Base-by-base conservation (phyloP, 2,113 vertebrate species). In the Saguinus midas region DNA sequence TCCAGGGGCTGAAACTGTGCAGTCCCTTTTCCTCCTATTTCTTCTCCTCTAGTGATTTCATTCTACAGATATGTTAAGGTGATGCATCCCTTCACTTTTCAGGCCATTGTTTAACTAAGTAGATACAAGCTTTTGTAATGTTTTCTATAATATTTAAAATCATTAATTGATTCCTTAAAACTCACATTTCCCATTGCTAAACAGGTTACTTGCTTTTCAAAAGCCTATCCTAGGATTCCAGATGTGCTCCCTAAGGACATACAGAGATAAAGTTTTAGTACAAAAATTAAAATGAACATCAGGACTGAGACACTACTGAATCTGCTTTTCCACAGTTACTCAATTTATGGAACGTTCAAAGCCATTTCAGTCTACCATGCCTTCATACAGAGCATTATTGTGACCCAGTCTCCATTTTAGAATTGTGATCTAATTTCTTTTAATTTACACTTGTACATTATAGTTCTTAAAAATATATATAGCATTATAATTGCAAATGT, bases 11-110 rank as follows among this genome's bases (percentile, higher is more conserved):
- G 6, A 23, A 25, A 13, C 13, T 5, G 3, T 8, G 43, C 1
- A 11, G 6, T 20, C 23, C 18, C 55, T 9, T 57, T 17, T 18
- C 3, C 8, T 20, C 52, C 55, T 20, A 0, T 12, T 40, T 45
- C 50, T 70, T 40, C n/a, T 55, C 68, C 14, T 78, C 35, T 8
- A 21, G 35, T 48, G 55, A 13, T 58, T 48, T 40, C 29, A 2
- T 29, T 32, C 35, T 50, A 2, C 0, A 6, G 18, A 4, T 29
- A 0, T 6, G 12, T 27, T 1, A 11, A 37, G 32, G 91, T 1
- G 1, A 18, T 3, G 0, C 0, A 32, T 8, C 25, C 48, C n/a
- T 79, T 58, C 55, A n/a, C 70, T 48, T 79, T 57, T 57, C 3
- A 50, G 48, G 48, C 35, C 64, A 35, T 10, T 18, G 23, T 18